Conservation (phyloP, 2,113 vertebrate genomes). For the Halichoeres trimaculatus region DNA sequence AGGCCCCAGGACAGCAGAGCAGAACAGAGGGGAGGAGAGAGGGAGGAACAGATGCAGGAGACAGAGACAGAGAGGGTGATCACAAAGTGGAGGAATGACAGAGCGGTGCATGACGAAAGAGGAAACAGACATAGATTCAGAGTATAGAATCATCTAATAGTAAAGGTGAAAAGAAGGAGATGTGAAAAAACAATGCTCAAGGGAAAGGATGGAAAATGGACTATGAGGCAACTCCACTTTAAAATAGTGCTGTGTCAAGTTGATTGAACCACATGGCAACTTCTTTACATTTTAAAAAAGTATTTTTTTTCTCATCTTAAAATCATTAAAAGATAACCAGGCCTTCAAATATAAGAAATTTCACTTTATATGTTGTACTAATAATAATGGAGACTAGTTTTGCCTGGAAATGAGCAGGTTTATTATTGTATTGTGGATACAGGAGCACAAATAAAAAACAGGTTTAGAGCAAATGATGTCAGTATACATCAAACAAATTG, state of each 20-base stretch:
- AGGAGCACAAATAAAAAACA: background rate
- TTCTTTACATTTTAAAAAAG: background rate
- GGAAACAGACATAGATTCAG: constrained; percentile 21
- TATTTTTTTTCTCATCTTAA: background rate
- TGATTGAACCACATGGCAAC: background rate
- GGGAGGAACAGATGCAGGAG: constrained; percentile 43
- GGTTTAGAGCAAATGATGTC: background rate
- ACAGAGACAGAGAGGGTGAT: constrained; percentile 19
- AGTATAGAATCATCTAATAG: constrained; percentile 18
- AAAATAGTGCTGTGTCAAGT: background rate
- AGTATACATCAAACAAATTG: constrained; percentile 5
- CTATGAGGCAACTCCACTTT: background rate
- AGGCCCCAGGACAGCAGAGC: constrained; percentile 56
- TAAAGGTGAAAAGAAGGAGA: background rate
- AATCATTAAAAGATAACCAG: background rate
- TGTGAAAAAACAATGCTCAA: background rate
- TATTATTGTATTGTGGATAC: background rate
- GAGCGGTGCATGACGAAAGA: constrained; percentile 13
- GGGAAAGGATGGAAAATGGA: too few species aligned
- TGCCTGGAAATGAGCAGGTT: constrained; percentile 1
- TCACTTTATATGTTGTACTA: background rate
- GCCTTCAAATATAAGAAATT: background rate
- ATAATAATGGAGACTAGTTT: background rate
- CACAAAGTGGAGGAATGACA: constrained; percentile 11
- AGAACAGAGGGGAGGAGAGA: constrained; percentile 58